Base-by-base conservation (phyloP, 1,140 invertebrate genomes). In the Latrodectus geometricus region DNA sequence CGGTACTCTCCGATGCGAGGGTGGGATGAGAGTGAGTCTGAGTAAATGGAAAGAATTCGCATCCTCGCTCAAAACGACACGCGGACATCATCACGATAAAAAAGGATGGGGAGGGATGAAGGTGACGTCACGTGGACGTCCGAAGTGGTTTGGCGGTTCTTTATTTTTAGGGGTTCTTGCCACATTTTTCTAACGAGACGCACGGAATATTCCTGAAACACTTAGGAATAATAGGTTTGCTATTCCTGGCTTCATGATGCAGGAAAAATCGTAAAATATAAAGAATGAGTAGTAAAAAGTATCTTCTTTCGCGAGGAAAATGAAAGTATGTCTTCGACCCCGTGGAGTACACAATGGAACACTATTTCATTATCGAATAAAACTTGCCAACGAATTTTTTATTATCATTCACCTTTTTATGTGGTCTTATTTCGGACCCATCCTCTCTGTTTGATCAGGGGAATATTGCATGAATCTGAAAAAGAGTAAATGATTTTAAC, bases 161-260 rank as follows among this genome's bases (percentile, higher is more conserved):
- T 78, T 78, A 78, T 78, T 78, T 78, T 78, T 78, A 68, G 56
- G 76, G 74, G 76, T 20, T 20, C 76, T 35, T 56, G 61, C 49
- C 14, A 50, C 61, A 78, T 66, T 78, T 66, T 56, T 49, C 65
- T 23, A 14, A 14, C 54, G 8, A 76, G 74, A 23, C n/a, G 54
- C 20, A 12, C n/a, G 23, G 61, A 66, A 78, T 49, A 56, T 68
- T 78, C 35, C 35, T 56, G 61, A 78, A 61, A 66, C 76, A 78
- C 76, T 78, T 66, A 35, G 14, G 12, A 8, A 21, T 78, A 78
- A 78, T 78, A 54, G 76, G 56, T 76, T 76, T 21, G 74, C 52
- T 78, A 78, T 78, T 78, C 61, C 56, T 11, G 76, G 76, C 14
- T 23, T 23, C 23, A n/a, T 78, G 76, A 78, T 78, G 66, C 76